These are phyloP conservation scores for Casuarius casuarius DNA, from an alignment of 2,113 vertebrate species.

Conservation along the genomic window DNA sequence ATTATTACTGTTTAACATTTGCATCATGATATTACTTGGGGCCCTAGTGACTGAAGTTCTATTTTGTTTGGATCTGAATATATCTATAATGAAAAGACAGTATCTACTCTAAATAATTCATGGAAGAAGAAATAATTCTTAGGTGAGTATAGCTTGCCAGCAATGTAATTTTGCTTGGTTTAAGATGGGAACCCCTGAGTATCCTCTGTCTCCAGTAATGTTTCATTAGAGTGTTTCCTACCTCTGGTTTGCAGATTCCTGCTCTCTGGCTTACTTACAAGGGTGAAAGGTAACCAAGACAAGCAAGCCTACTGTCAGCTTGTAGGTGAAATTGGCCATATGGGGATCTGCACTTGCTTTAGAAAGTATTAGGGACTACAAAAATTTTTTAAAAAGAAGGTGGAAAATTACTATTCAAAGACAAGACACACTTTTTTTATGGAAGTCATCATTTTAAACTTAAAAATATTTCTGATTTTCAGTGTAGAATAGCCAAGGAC, in stretches of 20 bases:
- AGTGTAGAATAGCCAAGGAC: neutral
- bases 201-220: neutral
- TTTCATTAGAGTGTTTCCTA: neutral
- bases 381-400: neutral
- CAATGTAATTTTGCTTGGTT: neutral
- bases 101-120: slow-evolving; percentile 2
- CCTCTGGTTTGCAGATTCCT: neutral
- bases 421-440: neutral
- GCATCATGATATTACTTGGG: fast-evolving
- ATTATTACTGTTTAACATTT: neutral
- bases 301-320: neutral
- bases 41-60: neutral
- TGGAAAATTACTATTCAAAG: neutral
- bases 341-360: neutral
- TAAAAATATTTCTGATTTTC: neutral
- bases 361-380: neutral
- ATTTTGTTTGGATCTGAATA: neutral
- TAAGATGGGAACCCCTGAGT: neutral
- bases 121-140: neutral
- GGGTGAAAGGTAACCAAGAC: neutral
- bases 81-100: neutral
- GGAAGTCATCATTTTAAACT: neutral
- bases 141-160: neutral
- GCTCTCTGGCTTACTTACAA: neutral
- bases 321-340: neutral